phyloP scores from a whole-genome alignment of 2,797 vertebrate species.

The Heteromormyrus szaboi region DNA sequence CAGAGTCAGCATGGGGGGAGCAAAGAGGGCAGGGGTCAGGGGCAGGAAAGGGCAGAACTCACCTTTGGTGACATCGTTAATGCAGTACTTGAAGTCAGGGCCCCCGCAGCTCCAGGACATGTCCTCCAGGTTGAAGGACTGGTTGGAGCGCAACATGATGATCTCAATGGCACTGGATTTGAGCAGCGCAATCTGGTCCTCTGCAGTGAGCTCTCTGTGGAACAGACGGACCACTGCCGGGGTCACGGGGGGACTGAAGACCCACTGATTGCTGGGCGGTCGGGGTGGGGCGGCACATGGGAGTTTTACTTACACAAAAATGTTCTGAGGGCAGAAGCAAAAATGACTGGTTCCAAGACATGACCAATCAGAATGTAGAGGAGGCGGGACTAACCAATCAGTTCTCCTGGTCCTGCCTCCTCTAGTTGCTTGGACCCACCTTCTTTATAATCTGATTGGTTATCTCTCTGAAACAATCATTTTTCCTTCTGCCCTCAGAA shows the following conservation, averaged over 20 bases:
- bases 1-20: not conserved
- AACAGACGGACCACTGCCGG: slow-evolving; percentile 50
- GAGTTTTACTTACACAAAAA: not conserved
- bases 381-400: not conserved
- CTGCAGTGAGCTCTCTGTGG: slow-evolving; percentile 78
- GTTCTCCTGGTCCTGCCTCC: not conserved
- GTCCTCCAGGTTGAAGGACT: slow-evolving; percentile 88
- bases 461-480: not conserved
- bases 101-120: slow-evolving; percentile 93
- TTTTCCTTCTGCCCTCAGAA: not conserved
- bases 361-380: not conserved
- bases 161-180: slow-evolving; percentile 97
- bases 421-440: not conserved
- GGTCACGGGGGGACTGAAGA: not conserved
- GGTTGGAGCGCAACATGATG: slow-evolving; percentile 94
- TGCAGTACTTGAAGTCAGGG: slow-evolving; percentile 80
- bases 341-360: not conserved
- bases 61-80: slow-evolving; percentile 88
- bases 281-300: not conserved
- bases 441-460: not conserved
- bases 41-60: slow-evolving; percentile 15
- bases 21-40: not conserved
- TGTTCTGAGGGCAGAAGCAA: not conserved
- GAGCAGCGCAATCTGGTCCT: slow-evolving; percentile 91
- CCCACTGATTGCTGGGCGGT: not conserved